These are phyloP conservation scores for Rhodinocichla rosea DNA, from an alignment of 2,113 vertebrate genomes.

Conservation along the genomic window DNA sequence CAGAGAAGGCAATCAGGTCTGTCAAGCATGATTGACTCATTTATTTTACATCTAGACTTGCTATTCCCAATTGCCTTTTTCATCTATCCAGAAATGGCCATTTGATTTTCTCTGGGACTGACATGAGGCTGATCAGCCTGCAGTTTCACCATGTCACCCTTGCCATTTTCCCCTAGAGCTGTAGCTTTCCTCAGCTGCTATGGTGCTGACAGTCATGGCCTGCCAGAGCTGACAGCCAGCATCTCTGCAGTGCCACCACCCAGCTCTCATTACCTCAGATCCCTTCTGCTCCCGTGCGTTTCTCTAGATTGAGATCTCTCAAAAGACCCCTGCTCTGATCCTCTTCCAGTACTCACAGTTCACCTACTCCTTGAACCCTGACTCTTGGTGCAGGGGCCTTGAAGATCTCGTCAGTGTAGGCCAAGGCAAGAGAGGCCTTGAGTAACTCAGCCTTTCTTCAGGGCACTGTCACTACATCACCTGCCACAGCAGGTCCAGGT, in stretches of 20 bases:
- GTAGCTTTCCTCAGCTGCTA: neutral
- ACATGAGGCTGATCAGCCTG: neutral
- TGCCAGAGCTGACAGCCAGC: neutral
- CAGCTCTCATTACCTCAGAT: neutral
- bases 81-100: neutral
- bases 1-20: neutral
- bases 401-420: neutral
- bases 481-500: neutral
- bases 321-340: neutral
- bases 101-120: neutral
- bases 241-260: neutral
- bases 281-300: neutral
- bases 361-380: neutral
- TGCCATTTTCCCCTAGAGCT: neutral
- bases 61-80: neutral
- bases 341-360: neutral
- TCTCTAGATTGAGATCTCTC: neutral
- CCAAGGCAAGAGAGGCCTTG: neutral
- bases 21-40: neutral
- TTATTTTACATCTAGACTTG: neutral
- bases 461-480: neutral
- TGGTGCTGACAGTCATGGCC: fast-evolving
- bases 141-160: neutral
- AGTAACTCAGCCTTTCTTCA: neutral
- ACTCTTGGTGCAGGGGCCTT: neutral